phyloP scores from a whole-genome alignment of 2,113 vertebrate genomes.

The Dendropsophus ebraccatus region DNA sequence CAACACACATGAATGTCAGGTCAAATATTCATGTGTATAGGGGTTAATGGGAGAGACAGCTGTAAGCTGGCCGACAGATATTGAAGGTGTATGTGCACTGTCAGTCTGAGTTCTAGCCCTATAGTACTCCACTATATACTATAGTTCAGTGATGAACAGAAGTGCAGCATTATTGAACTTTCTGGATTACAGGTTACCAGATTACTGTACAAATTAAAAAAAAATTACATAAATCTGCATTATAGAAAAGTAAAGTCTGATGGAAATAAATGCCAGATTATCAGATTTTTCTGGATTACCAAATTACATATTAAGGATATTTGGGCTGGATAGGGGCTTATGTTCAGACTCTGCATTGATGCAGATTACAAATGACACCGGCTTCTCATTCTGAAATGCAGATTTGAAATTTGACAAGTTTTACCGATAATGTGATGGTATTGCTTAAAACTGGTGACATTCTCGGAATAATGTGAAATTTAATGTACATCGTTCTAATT shows the following conservation, averaged over 20 bases:
- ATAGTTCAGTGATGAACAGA: too few species aligned
- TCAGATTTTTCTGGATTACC: neutral
- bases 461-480: neutral
- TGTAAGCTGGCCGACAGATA: too few species aligned
- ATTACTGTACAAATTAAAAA: too few species aligned
- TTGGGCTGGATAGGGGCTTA: neutral
- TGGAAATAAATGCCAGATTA: too few species aligned
- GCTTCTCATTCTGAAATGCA: neutral
- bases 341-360: neutral
- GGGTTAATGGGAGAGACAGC: too few species aligned
- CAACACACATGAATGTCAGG: too few species aligned
- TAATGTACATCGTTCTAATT: neutral
- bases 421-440: neutral
- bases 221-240: too few species aligned
- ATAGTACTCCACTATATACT: too few species aligned
- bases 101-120: too few species aligned
- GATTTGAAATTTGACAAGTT: neutral
- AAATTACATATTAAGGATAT: neutral
- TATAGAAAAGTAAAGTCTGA: neutral
- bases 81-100: too few species aligned
- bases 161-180: neutral
- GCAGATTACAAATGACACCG: neutral
- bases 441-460: neutral
- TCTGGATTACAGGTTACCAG: neutral
- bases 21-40: too few species aligned